Percentiles rank a stretch among this genome's conserved stretches.
Evolutionary conservation across 1,140 invertebrate genomes (phyloP).

Genomic region (Sitophilus oryzae): DNA sequence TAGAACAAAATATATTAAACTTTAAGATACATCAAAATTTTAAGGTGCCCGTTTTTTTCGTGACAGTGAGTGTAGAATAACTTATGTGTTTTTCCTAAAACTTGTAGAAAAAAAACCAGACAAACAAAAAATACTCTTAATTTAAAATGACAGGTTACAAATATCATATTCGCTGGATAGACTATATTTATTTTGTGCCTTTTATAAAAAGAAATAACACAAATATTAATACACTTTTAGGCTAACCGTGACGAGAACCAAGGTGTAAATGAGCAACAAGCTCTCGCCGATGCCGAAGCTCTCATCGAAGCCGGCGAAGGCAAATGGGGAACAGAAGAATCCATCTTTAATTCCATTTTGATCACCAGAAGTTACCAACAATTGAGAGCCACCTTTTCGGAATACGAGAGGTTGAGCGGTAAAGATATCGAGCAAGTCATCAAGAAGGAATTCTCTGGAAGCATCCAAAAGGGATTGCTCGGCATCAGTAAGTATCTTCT

Average conservation of each 20-base stretch:
- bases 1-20: too few relatives aligned
- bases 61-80: too few relatives aligned
- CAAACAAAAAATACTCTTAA: too few relatives aligned
- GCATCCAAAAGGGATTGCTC: conserved; percentile 75
- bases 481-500: conserved; percentile 65
- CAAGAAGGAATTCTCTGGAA: conserved; percentile 81
- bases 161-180: too few relatives aligned
- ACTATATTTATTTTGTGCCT: too few relatives aligned
- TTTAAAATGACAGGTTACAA: too few relatives aligned
- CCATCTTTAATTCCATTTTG: conserved; percentile 75
- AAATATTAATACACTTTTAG: conserved; percentile 16
- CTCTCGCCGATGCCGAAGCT: conserved; percentile 64
- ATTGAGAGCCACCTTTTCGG: conserved; percentile 72
- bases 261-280: conserved; percentile 57
- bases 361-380: conserved; percentile 76
- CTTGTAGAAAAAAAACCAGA: too few relatives aligned
- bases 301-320: conserved; percentile 68
- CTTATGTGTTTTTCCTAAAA: too few relatives aligned
- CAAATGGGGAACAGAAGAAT: conserved; percentile 83
- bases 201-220: too few relatives aligned
- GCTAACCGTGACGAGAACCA: conserved; percentile 78
- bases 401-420: conserved; percentile 69
- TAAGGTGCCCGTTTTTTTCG: too few relatives aligned
- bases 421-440: conserved; percentile 81
- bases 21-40: too few relatives aligned